A percentile compares a stretch with the other conserved stretches of the same genome.
phyloP scores from a whole-genome alignment of 2,888 invertebrate genomes.

The Odontomyia ornata region DNA sequence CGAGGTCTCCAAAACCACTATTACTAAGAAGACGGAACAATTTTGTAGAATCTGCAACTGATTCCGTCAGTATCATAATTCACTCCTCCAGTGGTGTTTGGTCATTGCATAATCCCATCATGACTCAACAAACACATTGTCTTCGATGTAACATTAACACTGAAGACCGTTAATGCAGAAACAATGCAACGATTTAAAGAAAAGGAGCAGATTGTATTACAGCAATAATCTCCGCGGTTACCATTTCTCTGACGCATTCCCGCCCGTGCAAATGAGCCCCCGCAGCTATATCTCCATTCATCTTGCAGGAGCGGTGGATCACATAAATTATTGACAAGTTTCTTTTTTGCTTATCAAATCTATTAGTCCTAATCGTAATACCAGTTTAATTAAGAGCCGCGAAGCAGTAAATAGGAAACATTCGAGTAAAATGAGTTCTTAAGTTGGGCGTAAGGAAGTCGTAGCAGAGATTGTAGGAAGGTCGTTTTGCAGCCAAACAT shows the following conservation, averaged over 20 bases:
- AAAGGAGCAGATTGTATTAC: background rate
- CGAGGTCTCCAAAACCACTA: background rate
- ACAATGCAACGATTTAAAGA: background rate
- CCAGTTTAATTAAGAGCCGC: background rate
- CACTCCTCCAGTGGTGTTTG: background rate
- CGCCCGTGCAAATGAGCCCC: background rate
- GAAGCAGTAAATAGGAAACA: background rate
- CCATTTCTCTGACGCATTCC: conserved; percentile 20
- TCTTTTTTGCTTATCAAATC: background rate
- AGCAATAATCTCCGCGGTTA: background rate
- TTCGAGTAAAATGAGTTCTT: too few relatives aligned
- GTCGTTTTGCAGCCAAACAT: background rate
- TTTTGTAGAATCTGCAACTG: background rate
- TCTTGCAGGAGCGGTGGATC: background rate
- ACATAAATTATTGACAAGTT: background rate
- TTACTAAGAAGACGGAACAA: background rate
- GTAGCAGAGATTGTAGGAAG: background rate
- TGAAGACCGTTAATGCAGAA: background rate
- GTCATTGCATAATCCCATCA: background rate
- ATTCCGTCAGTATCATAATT: background rate
- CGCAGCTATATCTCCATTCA: background rate
- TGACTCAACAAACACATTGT: background rate
- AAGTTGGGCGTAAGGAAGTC: background rate
- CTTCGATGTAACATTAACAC: background rate
- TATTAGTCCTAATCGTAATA: background rate